Evolutionary conservation across 1,140 invertebrate species (phyloP).

Genomic region (Carposina sasakii): DNA sequence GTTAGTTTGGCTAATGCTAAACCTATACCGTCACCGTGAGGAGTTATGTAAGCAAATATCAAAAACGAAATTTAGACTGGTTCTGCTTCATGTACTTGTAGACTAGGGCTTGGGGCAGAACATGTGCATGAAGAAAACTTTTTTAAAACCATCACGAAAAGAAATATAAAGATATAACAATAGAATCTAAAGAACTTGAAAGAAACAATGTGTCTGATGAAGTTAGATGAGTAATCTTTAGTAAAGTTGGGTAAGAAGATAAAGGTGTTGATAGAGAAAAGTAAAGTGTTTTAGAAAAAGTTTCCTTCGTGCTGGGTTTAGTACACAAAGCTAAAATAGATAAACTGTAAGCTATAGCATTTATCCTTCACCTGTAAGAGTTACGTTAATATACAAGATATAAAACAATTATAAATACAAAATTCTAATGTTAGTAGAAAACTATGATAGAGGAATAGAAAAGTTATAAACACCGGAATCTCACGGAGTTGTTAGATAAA

Average conservation of each 20-base stretch:
- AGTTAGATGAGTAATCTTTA: too few relatives aligned
- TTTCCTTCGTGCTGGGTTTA: constrained; percentile 44
- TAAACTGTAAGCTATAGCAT: constrained; percentile 56
- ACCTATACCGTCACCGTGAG: constrained; percentile 69
- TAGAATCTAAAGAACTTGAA: constrained; percentile 2
- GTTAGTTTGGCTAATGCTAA: constrained; percentile 54
- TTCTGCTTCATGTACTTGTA: constrained; percentile 52
- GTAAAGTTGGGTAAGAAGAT: neutral
- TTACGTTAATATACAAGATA: too few relatives aligned
- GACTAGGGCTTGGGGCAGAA: constrained; percentile 50
- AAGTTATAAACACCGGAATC: too few relatives aligned
- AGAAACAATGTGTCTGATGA: neutral
- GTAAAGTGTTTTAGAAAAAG: constrained; percentile 23
- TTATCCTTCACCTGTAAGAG: constrained; percentile 59
- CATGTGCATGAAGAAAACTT: constrained; percentile 48
- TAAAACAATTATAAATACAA: too few relatives aligned
- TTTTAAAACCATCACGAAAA: too few relatives aligned
- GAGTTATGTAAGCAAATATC: constrained; percentile 66
- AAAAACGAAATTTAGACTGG: constrained; percentile 73
- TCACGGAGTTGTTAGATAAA: constrained; percentile 39
- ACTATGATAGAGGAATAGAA: neutral
- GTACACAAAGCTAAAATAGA: constrained; percentile 61
- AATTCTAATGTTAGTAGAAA: too few relatives aligned
- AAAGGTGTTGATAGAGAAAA: neutral
- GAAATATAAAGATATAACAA: too few relatives aligned